Conservation (phyloP, 1,140 invertebrate genomes). For the Globodera rostochiensis region DNA sequence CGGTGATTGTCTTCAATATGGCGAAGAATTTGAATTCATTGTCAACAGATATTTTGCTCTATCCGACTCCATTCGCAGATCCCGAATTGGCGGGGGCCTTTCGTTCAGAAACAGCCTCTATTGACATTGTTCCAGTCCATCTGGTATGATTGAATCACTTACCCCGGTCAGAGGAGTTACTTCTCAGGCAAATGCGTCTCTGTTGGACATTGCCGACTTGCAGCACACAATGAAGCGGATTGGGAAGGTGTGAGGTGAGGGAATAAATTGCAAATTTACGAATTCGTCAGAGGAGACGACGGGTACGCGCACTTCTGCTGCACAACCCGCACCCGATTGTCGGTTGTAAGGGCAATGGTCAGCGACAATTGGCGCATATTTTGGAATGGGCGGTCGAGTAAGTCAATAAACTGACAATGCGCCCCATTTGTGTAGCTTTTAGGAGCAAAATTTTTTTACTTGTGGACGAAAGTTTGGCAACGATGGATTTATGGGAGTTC, state of each 20-base stretch:
- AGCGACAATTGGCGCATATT: not conserved
- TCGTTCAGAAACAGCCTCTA: not conserved
- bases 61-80: slow-evolving; percentile 21
- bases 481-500: slow-evolving; percentile 29
- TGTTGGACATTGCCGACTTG: not conserved
- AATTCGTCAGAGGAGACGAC: slow-evolving; percentile 7
- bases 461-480: slow-evolving; percentile 21
- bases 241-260: slow-evolving; percentile 1
- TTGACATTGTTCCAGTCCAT: not conserved
- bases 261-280: not conserved
- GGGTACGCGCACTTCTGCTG: slow-evolving; percentile 20
- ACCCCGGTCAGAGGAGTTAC: not conserved
- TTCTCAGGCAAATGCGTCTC: not conserved
- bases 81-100: not conserved
- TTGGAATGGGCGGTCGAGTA: slow-evolving; percentile 21
- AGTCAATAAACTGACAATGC: not conserved
- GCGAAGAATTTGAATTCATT: not conserved
- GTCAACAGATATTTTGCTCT: slow-evolving; percentile 22
- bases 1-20: not conserved
- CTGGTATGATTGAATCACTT: not conserved
- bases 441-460: slow-evolving; percentile 14
- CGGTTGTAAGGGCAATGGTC: not conserved
- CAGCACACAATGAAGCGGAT: not conserved
- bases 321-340: slow-evolving; percentile 28
- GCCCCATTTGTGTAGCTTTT: not conserved